A percentile compares a stretch with the other conserved stretches of the same genome.
These are phyloP conservation scores for Stercorarius parasiticus DNA, from an alignment of 2,113 vertebrate species.

Conservation along the genomic window DNA sequence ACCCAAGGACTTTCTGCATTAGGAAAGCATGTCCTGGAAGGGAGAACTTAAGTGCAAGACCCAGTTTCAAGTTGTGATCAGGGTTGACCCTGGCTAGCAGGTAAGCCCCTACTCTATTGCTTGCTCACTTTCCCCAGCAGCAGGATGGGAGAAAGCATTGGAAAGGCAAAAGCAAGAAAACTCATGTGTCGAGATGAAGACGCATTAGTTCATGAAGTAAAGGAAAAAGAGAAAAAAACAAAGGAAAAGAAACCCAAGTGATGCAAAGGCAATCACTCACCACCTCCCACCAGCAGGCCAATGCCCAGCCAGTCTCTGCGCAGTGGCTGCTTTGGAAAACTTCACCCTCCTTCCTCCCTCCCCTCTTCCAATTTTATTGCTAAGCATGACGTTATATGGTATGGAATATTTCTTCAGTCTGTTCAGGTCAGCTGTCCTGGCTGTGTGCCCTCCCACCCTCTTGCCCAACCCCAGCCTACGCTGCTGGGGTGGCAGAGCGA, in stretches of 20 bases:
- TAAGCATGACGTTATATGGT: not conserved
- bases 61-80: not conserved
- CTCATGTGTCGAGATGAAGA: not conserved
- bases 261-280: not conserved
- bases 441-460: not conserved
- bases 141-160: not conserved
- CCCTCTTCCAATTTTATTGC: not conserved
- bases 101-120: not conserved
- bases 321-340: not conserved
- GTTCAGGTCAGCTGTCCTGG: not conserved
- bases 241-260: not conserved
- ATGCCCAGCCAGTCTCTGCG: not conserved
- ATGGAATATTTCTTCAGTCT: not conserved
- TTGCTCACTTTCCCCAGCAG: not conserved
- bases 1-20: not conserved
- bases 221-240: accelerated
- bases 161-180: not conserved
- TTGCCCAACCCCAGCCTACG: not conserved
- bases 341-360: not conserved
- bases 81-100: not conserved
- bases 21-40: not conserved
- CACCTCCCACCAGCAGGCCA: not conserved
- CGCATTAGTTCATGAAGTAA: not conserved
- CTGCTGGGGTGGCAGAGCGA: not conserved
- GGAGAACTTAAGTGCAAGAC: not conserved